A percentile compares a stretch with the other conserved stretches of the same genome.
These are phyloP conservation scores for Zaprionus bogoriensis DNA, from an alignment of 2,888 invertebrate species.

Conservation along the genomic window DNA sequence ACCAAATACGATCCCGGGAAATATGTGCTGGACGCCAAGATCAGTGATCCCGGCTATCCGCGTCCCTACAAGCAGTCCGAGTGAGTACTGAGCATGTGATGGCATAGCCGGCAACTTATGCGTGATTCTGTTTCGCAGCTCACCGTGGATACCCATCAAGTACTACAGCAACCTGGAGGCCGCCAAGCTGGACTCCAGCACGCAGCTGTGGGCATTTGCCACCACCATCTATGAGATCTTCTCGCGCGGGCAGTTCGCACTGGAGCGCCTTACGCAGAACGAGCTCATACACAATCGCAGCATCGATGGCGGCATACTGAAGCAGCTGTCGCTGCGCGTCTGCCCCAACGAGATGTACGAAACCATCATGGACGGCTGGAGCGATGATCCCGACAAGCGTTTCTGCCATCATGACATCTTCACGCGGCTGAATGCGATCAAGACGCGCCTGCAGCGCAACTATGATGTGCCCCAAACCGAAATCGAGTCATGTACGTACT, in stretches of 20 bases:
- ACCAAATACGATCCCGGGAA: conserved; percentile 86
- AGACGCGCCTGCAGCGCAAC: conserved; percentile 51
- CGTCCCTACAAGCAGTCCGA: conserved; percentile 83
- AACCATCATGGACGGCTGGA: conserved; percentile 92
- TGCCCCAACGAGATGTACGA: conserved; percentile 89
- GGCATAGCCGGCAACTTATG: too few species aligned
- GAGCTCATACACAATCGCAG: conserved; percentile 60
- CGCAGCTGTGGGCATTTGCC: conserved; percentile 96
- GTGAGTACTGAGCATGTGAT: conserved; percentile 45
- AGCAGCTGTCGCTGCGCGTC: conserved; percentile 87
- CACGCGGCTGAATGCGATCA: conserved; percentile 70
- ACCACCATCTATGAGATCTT: conserved; percentile 97
- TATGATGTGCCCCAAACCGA: conserved; percentile 52
- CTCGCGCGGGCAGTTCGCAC: conserved; percentile 86
- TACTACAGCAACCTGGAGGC: conserved; percentile 87
- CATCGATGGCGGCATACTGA: conserved; percentile 84
- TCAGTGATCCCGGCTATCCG: conserved; percentile 91
- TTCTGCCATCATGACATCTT: conserved; percentile 93
- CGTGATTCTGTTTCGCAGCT: too few species aligned
- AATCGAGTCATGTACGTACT: conserved; percentile 30
- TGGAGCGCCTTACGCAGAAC: conserved; percentile 80
- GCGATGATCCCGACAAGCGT: conserved; percentile 87
- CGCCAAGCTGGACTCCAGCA: conserved; percentile 87
- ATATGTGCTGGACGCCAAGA: conserved; percentile 89
- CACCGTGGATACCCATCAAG: conserved; percentile 96